phyloP scores from a whole-genome alignment of 2,888 invertebrate genomes.

The Orchesella flavescens region DNA sequence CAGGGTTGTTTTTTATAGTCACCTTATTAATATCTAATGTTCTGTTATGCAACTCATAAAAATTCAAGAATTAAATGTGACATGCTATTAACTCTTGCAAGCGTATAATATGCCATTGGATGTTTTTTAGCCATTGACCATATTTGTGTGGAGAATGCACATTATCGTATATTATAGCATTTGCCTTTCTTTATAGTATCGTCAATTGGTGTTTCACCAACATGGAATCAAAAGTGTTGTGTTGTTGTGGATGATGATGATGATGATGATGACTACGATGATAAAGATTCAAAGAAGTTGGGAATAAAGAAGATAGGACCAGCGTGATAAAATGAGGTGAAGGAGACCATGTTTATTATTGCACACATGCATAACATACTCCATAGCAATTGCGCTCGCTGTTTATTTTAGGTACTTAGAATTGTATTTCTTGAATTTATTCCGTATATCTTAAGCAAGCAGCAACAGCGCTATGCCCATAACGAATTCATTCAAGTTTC shows the following conservation, averaged over 20 bases:
- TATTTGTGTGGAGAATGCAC: no score
- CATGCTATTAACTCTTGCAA: no score
- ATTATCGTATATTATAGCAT: no score
- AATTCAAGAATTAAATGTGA: no score
- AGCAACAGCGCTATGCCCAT: not conserved
- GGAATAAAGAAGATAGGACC: conserved; percentile 21
- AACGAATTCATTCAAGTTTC: not conserved
- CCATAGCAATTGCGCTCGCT: not conserved
- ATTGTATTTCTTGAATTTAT: no score
- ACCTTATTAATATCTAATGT: no score
- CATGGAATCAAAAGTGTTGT: conserved; percentile 18
- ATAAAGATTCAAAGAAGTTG: conserved; percentile 5
- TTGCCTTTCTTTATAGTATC: no score
- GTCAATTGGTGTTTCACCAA: not conserved
- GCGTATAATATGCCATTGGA: no score
- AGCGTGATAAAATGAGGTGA: conserved; percentile 67
- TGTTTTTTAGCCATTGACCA: no score
- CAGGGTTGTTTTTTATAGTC: no score
- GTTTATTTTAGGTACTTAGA: no score
- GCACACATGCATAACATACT: not conserved
- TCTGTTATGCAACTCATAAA: no score
- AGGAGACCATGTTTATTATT: conserved; percentile 65
- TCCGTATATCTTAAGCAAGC: not conserved
- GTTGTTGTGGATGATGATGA: not conserved
- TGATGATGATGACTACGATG: not conserved